Conservation (phyloP, 2,888 invertebrate species). For the Stomorhina lunata region DNA sequence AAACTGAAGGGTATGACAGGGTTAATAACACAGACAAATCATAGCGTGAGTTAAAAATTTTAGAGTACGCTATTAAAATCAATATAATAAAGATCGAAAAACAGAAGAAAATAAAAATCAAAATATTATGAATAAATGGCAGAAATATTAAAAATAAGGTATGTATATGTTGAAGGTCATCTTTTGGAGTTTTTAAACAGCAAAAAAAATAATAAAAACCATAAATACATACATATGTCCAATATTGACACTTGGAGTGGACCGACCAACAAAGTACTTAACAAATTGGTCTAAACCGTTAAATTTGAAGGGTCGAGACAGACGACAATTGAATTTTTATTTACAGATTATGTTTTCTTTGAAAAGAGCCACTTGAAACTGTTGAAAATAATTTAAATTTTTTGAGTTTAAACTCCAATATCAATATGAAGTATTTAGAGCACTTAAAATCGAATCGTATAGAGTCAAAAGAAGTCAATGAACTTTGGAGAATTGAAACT, state of each 20-base stretch:
- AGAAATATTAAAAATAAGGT: conserved; percentile 40
- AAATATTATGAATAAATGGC: conserved; percentile 47
- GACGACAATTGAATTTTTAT: conserved; percentile 4
- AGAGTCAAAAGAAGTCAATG: conserved; percentile 46
- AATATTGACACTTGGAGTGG: not conserved
- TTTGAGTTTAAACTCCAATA: not conserved
- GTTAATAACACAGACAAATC: conserved; percentile 24
- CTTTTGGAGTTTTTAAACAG: conserved; percentile 18
- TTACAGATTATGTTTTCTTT: not conserved
- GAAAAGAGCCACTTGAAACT: conserved; percentile 13
- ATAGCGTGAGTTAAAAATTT: conserved; percentile 44
- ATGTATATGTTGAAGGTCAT: conserved; percentile 72
- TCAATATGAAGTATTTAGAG: not conserved
- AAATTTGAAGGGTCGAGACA: not conserved
- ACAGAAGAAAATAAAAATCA: conserved; percentile 35
- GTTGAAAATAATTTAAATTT: conserved; percentile 10
- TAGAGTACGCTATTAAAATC: conserved; percentile 15
- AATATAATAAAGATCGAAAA: not conserved
- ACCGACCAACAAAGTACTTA: not conserved
- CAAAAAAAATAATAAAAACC: not conserved
- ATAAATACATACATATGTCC: not conserved
- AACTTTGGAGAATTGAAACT: not conserved
- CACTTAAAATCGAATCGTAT: conserved; percentile 3
- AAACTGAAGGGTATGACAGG: conserved; percentile 21
- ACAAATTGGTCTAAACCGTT: conserved; percentile 3